These are phyloP conservation scores for Mustela erminea DNA, from an alignment of 2,797 vertebrate genomes.

Conservation along the genomic window DNA sequence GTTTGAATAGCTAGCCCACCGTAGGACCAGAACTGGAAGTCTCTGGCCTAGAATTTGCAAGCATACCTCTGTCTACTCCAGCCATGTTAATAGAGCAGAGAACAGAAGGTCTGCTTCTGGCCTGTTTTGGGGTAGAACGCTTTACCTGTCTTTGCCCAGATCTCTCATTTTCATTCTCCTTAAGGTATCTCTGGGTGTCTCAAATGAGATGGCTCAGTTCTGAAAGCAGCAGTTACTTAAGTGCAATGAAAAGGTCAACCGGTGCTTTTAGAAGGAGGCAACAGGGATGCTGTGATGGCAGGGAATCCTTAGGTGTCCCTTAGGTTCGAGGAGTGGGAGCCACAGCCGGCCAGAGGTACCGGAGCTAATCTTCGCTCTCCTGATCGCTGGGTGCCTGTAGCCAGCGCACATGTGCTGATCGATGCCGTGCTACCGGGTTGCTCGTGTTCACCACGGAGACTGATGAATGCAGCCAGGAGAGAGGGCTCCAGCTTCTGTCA, in stretches of 20 bases:
- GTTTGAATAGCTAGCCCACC: background rate
- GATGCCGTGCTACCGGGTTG: background rate
- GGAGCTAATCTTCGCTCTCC: background rate
- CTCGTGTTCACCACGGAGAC: background rate
- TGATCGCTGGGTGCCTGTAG: accelerated
- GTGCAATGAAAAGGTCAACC: background rate
- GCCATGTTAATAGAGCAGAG: background rate
- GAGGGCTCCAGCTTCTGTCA: background rate
- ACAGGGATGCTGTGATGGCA: background rate
- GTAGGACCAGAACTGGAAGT: background rate
- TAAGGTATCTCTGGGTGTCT: background rate
- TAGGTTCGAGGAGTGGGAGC: background rate
- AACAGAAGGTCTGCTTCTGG: background rate
- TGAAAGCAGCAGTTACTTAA: conserved; percentile 21
- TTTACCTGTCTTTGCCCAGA: background rate
- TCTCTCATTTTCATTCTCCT: background rate
- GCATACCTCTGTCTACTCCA: background rate
- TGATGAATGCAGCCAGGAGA: background rate
- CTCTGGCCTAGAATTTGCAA: background rate
- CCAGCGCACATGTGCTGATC: background rate
- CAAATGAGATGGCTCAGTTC: background rate
- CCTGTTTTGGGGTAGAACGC: background rate
- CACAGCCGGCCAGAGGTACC: background rate
- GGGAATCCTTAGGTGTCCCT: background rate
- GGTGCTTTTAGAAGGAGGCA: background rate